Evolutionary conservation across 2,888 invertebrate genomes (phyloP).

Genomic region (Meiosimyza platycephala): DNA sequence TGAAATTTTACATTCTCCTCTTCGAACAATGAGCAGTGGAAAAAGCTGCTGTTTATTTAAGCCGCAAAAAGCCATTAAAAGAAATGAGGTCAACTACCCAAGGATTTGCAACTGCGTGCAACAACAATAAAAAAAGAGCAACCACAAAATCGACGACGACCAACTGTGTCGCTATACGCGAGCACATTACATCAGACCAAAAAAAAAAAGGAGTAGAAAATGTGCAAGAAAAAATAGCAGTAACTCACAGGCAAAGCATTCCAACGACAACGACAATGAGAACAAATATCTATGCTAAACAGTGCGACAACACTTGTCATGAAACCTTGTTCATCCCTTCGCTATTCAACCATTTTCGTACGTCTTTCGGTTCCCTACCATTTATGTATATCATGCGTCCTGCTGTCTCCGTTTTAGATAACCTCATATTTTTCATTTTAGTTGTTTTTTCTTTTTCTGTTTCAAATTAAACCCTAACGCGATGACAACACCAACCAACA

Average conservation of each 20-base stretch:
- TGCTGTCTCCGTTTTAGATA: constrained; percentile 21
- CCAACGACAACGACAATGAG: background rate
- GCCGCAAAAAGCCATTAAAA: constrained; percentile 26
- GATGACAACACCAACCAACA: background rate
- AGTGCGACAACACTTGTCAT: background rate
- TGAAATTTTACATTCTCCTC: no score
- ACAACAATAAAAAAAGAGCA: background rate
- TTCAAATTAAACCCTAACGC: background rate
- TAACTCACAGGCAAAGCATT: background rate
- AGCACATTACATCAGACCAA: background rate
- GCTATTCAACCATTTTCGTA: background rate
- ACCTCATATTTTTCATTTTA: background rate
- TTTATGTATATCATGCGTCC: background rate
- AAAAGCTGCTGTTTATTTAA: no score
- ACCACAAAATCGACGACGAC: no score
- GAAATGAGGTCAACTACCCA: constrained; percentile 35
- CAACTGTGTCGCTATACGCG: no score
- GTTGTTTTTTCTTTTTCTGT: background rate
- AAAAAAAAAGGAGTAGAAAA: background rate
- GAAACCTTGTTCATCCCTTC: background rate
- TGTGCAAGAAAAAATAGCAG: background rate
- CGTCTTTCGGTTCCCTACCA: background rate
- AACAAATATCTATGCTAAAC: background rate
- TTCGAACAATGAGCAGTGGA: no score
- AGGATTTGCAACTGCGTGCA: constrained; percentile 15